Percentiles rank a stretch among this genome's conserved stretches.
These are phyloP conservation scores for Petromus typicus DNA, from an alignment of 2,113 vertebrate genomes.

Conservation along the genomic window DNA sequence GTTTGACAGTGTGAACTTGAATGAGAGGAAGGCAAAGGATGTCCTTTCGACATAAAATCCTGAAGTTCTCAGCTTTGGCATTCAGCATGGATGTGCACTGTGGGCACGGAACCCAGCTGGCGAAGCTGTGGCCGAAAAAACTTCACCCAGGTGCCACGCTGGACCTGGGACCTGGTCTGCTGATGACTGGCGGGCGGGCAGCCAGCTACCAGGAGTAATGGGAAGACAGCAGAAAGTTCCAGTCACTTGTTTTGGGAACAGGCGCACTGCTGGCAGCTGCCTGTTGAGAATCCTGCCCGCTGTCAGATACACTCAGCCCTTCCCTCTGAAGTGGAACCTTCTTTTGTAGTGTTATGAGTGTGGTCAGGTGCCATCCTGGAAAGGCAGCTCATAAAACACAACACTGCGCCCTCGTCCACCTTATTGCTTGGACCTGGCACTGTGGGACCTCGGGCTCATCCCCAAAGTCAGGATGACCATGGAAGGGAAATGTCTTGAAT, in stretches of 20 bases:
- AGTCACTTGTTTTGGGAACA: neutral
- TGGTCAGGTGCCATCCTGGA: neutral
- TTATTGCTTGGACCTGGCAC: neutral
- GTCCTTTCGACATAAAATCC: too few species aligned
- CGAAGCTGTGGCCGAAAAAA: too few species aligned
- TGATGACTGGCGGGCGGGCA: neutral
- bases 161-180: accelerated
- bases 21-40: too few species aligned
- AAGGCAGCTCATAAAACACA: neutral
- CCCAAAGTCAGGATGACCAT: neutral
- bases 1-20: too few species aligned
- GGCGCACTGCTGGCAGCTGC: neutral
- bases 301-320: neutral
- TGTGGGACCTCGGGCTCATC: neutral
- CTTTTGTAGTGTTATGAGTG: neutral
- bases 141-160: accelerated
- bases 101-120: accelerated
- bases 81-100: too few species aligned
- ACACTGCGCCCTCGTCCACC: accelerated
- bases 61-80: too few species aligned
- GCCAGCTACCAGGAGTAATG: neutral
- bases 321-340: neutral
- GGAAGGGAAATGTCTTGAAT: neutral
- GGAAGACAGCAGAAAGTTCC: neutral
- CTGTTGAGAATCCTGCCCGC: neutral